phyloP scores from a whole-genome alignment of 2,888 invertebrate genomes.

The Ochropleura plecta region DNA sequence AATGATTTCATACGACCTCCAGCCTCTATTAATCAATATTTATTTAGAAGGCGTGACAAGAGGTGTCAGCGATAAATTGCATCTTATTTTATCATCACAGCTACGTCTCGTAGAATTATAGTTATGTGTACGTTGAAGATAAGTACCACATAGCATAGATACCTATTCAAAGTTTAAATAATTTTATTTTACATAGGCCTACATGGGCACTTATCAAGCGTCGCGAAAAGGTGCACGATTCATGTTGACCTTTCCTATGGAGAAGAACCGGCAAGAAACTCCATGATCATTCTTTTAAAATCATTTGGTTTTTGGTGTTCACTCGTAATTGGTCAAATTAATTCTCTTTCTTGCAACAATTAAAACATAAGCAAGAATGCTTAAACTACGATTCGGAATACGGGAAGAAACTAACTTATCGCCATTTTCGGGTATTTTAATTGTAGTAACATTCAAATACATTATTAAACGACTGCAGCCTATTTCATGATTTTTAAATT shows the following conservation, averaged over 20 bases:
- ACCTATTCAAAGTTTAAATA: too few relatives aligned
- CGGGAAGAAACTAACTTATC: background rate
- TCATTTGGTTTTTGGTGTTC: too few relatives aligned
- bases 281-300: too few relatives aligned
- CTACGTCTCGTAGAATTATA: background rate
- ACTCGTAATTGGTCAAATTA: background rate
- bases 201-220: too few relatives aligned
- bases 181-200: too few relatives aligned
- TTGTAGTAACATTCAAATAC: background rate
- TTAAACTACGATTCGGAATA: background rate
- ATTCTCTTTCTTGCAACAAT: background rate
- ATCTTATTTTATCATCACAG: constrained; percentile 2
- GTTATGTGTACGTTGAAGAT: background rate
- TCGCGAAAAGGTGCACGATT: too few relatives aligned
- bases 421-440: background rate
- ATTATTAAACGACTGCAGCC: background rate
- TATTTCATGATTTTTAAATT: background rate
- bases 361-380: background rate
- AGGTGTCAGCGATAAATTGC: constrained; percentile 19
- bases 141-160: background rate
- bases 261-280: too few relatives aligned
- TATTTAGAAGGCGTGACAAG: constrained; percentile 18
- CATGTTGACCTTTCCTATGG: too few relatives aligned
- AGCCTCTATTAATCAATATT: constrained; percentile 43
- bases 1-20: constrained; percentile 39